Base-by-base conservation (phyloP, 1,140 invertebrate genomes). In the Agrypnia vestita region DNA sequence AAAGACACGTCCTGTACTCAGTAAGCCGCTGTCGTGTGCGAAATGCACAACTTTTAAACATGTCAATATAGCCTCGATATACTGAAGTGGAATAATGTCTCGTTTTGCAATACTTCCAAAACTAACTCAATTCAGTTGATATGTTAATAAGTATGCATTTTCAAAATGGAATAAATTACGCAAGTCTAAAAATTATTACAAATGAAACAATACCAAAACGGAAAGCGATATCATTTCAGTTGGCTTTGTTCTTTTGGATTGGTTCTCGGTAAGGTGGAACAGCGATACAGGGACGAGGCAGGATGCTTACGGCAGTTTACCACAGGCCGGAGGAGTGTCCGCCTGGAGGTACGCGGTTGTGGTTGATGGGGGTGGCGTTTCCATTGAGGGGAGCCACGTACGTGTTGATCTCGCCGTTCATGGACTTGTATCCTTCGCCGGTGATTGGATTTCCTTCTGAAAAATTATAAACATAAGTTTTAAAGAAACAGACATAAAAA, bases 381-480 rank as follows among this genome's bases (percentile, higher is more conserved):
- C 88, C 87, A 81, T 88, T 87, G 74, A 89, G 84, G 69, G 87
- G 87, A 69, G 88, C 89, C 76, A 90, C 88, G 62, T 76, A 76
- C 0, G 85, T 90, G 85, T 90, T 89, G 84, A 89, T 90, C 84
- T 90, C 88, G 78, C 89, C 89, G 83, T 89, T 89, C 85, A 89
- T 82, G 71, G 88, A 89, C 82, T 89, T 90, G 88, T 90, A 90
- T 83, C 89, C 89, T 84, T 89, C 88, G 75, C 88, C 89, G 83
- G 89, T 89, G 84, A 90, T 89, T 43, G 89, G 89, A 85, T 90
- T 90, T 83, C 88, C 88, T 85, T 90, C 89, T 90, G 88, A 80
- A 84, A 81, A 15, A 79, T 51, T 19, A 71, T 46, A 71, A 71
- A 67, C 7, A n/a, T 0, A 64, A 13, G n/a, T 64, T 11, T 67